Evolutionary conservation across 2,797 vertebrate species (phyloP), one percentile per base, ranked within the genome.

Genomic region (Carapus acus): DNA sequence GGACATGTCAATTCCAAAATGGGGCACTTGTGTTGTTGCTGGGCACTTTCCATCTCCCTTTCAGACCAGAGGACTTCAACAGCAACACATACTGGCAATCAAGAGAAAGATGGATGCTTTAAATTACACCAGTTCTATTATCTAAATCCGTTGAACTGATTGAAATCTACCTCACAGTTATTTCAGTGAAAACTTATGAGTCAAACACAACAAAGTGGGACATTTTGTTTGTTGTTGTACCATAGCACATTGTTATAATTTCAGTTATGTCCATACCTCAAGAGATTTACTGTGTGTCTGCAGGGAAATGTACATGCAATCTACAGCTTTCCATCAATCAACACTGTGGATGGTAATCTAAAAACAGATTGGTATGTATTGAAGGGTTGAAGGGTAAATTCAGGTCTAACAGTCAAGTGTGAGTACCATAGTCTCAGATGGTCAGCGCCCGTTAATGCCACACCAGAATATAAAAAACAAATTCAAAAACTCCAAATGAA

Each of bases 371-470:
- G n/a, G n/a, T n/a, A n/a, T n/a, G n/a, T n/a, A n/a, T n/a, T n/a
- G 23, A 53, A 29, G 40, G 43, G 52, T 50, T 61, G 21, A 63
- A 53, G 42, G 18, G 52, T 24, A 62, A 29, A 49, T 49, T 40
- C 42, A 20, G n/a, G n/a, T n/a, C n/a, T n/a, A n/a, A 15, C 16
- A 45, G 40, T 24, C 37, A 11, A n/a, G n/a, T n/a, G n/a, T 27
- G 29, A 18, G 18, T 37, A 47, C 17, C 47, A 44, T 29, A 47
- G 34, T 46, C 45, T 67, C 1, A 14, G 42, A 54, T 2, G 16
- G 27, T 34, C 44, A 34, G 18, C 38, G 16, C 14, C 43, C n/a
- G 54, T 21, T 18, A 17, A 19, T 20, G 37, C 41, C 9, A 50
- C 23, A 18, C 18, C 37, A 42, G 16, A n/a, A n/a, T n/a, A n/a